Conservation (phyloP, 2,113 vertebrate genomes). For the Ellobius talpinus region DNA sequence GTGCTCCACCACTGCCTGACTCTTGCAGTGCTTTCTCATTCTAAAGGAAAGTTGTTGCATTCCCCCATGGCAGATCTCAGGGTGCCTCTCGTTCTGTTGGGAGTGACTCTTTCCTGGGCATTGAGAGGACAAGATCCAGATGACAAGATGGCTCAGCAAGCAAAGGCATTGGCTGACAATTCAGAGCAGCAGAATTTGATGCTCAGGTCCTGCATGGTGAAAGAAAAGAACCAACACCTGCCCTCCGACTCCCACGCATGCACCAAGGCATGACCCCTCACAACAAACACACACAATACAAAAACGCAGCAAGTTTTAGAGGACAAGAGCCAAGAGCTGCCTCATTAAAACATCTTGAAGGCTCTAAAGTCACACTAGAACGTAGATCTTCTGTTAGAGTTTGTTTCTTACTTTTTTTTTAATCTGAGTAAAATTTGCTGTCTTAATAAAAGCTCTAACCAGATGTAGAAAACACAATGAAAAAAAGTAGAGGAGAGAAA, state of each 20-base stretch:
- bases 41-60: not conserved
- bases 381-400: not conserved
- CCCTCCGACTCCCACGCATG: not conserved
- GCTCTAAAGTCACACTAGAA: not conserved
- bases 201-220: too few relatives aligned
- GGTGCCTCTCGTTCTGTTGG: not conserved
- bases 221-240: not conserved
- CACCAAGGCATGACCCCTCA: not conserved
- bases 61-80: not conserved
- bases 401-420: constrained; percentile 7
- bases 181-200: not conserved
- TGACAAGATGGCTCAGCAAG: too few relatives aligned
- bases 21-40: not conserved
- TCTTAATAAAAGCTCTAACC: not conserved
- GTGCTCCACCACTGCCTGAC: too few relatives aligned
- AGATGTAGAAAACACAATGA: not conserved
- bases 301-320: not conserved
- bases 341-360: not conserved
- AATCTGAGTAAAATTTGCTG: constrained; percentile 2
- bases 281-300: not conserved
- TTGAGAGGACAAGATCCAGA: too few relatives aligned
- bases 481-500: not conserved
- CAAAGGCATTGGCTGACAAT: not conserved
- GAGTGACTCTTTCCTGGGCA: not conserved
- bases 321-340: not conserved